Conservation (phyloP, 2,888 invertebrate species). For the Napeogenes inachia region DNA sequence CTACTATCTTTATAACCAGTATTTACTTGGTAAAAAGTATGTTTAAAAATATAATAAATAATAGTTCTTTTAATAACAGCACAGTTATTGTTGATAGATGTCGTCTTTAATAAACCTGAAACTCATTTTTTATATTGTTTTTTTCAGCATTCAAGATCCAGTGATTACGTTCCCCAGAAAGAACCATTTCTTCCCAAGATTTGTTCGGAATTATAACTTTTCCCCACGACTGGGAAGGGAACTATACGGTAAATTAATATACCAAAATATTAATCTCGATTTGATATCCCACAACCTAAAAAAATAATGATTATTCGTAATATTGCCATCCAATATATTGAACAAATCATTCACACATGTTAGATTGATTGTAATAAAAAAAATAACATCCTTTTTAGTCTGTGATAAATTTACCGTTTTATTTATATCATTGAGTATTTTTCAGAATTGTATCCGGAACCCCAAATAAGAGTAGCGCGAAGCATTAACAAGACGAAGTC, state of each 20-base stretch:
- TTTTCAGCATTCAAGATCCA: constrained; percentile 31
- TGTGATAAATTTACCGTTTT: background rate
- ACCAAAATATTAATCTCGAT: too few relatives aligned
- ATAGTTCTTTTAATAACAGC: too few relatives aligned
- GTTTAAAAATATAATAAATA: too few relatives aligned
- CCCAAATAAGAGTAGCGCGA: constrained; percentile 48
- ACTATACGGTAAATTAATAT: constrained; percentile 49
- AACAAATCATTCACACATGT: too few relatives aligned
- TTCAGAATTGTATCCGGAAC: constrained; percentile 52
- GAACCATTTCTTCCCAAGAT: constrained; percentile 58
- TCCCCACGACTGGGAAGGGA: constrained; percentile 63
- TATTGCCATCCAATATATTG: too few relatives aligned
- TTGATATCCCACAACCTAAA: too few relatives aligned
- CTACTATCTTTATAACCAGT: too few relatives aligned
- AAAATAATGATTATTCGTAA: too few relatives aligned
- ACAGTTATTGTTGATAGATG: too few relatives aligned
- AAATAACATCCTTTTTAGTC: background rate
- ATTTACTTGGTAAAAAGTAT: too few relatives aligned
- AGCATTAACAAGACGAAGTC: constrained; percentile 53
- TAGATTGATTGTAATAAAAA: background rate
- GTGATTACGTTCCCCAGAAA: constrained; percentile 44
- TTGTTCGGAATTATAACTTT: constrained; percentile 56
- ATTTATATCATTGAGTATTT: constrained; percentile 21
- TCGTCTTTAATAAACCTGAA: too few relatives aligned
- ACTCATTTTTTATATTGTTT: background rate